Evolutionary conservation across 2,113 vertebrate species (phyloP).

Genomic region (Canis aureus): DNA sequence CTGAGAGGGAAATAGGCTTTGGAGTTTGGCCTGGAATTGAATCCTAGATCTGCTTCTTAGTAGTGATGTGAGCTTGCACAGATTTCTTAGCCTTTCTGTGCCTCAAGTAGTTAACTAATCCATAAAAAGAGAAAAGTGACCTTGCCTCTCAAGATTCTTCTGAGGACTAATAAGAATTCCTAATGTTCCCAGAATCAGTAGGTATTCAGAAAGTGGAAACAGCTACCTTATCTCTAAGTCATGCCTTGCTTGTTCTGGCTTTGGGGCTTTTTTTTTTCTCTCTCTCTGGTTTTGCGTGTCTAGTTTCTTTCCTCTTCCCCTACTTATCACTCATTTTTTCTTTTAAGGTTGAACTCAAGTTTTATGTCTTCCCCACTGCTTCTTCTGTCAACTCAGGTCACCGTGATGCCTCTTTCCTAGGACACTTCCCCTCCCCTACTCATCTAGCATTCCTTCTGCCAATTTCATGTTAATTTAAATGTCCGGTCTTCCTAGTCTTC

Average conservation of each 20-base stretch:
- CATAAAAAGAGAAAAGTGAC: not conserved
- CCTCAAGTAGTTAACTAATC: not conserved
- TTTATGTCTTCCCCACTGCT: not conserved
- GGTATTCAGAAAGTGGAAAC: not conserved
- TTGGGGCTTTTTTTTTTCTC: not conserved
- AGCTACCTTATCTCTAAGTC: not conserved
- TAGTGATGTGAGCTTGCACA: not conserved
- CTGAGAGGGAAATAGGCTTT: not conserved
- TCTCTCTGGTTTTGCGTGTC: not conserved
- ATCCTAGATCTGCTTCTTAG: not conserved
- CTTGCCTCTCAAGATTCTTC: not conserved
- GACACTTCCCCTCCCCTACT: not conserved
- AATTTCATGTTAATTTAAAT: constrained; percentile 54
- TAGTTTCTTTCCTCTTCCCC: not conserved
- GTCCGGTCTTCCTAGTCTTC: constrained; percentile 21
- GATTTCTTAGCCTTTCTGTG: not conserved
- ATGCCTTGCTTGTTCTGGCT: not conserved
- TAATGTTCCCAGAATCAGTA: not conserved
- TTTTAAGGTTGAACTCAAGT: not conserved
- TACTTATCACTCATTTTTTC: not conserved
- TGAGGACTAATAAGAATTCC: not conserved
- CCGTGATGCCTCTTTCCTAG: not conserved
- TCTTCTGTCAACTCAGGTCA: not conserved
- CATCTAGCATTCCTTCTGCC: not conserved
- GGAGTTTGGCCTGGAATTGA: not conserved